Evolutionary conservation across 2,888 invertebrate genomes (phyloP).

Genomic region (Tridacna gigas): DNA sequence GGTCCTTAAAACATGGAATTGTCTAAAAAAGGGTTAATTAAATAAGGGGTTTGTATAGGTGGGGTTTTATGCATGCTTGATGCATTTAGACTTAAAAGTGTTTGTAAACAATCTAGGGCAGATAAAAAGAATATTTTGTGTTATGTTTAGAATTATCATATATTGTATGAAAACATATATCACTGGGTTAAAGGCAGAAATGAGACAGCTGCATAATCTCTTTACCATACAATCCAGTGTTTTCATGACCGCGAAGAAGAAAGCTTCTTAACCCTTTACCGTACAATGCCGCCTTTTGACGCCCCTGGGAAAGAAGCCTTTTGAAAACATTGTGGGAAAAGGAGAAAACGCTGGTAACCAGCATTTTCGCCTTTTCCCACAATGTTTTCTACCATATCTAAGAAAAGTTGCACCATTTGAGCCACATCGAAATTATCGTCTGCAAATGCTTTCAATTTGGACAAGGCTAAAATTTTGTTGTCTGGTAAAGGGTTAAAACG

Average conservation of each 20-base stretch:
- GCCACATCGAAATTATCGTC: too few species aligned
- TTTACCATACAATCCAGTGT: not conserved
- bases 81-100: not conserved
- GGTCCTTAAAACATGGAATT: too few species aligned
- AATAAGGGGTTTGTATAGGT: too few species aligned
- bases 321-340: slow-evolving; percentile 1
- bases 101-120: not conserved
- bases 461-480: too few species aligned
- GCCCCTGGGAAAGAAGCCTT: too few species aligned
- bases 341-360: slow-evolving; percentile 5
- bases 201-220: not conserved
- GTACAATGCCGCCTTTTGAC: too few species aligned
- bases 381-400: not conserved
- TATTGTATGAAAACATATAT: not conserved
- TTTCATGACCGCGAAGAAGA: not conserved
- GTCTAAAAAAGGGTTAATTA: too few species aligned
- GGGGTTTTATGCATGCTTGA: too few species aligned
- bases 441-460: too few species aligned
- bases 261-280: not conserved
- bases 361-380: not conserved
- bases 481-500: not conserved
- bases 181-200: not conserved
- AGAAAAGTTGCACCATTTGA: too few species aligned
- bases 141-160: not conserved
- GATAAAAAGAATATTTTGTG: not conserved